A percentile compares a stretch with the other conserved stretches of the same genome.
phyloP scores from a whole-genome alignment of 1,140 invertebrate genomes.

The Heliconius hewitsoni region DNA sequence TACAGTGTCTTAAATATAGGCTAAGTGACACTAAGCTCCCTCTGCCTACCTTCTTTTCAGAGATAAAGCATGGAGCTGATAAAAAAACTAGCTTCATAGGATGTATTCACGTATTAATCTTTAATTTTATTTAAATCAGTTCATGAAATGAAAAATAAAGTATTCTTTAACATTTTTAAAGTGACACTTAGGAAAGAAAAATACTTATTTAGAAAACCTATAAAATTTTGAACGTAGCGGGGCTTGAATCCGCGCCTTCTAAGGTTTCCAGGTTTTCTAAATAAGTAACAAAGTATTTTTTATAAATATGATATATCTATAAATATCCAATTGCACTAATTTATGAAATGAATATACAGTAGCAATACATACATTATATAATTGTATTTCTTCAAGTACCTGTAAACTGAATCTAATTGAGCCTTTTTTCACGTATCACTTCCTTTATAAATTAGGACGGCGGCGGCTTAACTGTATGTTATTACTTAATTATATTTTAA shows the following conservation, averaged over 20 bases:
- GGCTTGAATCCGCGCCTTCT: no score
- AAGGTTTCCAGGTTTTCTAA: no score
- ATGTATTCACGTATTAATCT: no score
- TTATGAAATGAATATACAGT: background rate
- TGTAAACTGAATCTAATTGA: conserved; percentile 26
- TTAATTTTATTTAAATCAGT: no score
- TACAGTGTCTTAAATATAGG: background rate
- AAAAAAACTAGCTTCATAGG: no score
- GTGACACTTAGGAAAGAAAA: no score
- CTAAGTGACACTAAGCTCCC: background rate
- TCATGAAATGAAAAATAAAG: no score
- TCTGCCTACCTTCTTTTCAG: background rate
- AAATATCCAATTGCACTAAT: background rate
- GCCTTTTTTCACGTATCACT: conserved; percentile 32
- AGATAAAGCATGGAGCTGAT: background rate
- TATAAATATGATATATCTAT: background rate
- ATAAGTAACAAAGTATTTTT: no score
- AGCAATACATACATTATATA: conserved; percentile 11
- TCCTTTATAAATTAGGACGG: conserved; percentile 14
- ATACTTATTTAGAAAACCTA: no score
- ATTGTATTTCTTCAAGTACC: conserved; percentile 13
- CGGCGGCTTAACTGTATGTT: conserved; percentile 8
- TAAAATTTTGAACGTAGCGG: no score
- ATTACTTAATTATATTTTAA: background rate
- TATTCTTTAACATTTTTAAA: no score